These are phyloP conservation scores for Zoroaster sp. DNA, from an alignment of 53 echinoderm and acorn worm genomes.

Conservation along the genomic window DNA sequence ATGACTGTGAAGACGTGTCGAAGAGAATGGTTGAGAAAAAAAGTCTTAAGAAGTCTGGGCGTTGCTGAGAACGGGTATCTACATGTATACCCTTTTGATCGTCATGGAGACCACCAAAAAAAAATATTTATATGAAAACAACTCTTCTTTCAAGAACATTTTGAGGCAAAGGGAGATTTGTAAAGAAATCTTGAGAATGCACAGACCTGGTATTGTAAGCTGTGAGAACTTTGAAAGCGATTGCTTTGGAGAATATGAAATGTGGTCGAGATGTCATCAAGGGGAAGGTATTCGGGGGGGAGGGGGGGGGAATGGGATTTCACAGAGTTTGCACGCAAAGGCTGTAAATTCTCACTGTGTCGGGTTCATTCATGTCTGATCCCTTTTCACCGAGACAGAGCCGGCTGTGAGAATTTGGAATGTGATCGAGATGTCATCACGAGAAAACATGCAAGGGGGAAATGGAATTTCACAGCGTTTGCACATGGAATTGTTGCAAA, in stretches of 20 bases:
- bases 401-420: not conserved
- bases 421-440: not conserved
- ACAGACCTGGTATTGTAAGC: not conserved
- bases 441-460: not conserved
- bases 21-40: too few species aligned
- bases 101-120: too few species aligned
- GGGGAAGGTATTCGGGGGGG: too few species aligned
- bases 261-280: constrained; percentile 7
- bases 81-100: too few species aligned
- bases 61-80: too few species aligned
- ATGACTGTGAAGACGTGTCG: too few species aligned
- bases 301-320: not conserved
- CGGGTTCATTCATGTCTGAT: not conserved
- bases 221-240: not conserved
- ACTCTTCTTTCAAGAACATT: too few species aligned
- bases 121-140: too few species aligned
- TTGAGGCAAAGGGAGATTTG: too few species aligned
- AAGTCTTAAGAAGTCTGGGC: too few species aligned
- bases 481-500: not conserved
- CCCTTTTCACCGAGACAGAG: not conserved
- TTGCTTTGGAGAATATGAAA: not conserved
- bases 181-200: not conserved
- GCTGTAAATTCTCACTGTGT: not conserved
- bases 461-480: not conserved
- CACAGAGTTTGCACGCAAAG: not conserved